phyloP scores from a whole-genome alignment of 2,113 vertebrate genomes.

The Pluvianellus socialis region DNA sequence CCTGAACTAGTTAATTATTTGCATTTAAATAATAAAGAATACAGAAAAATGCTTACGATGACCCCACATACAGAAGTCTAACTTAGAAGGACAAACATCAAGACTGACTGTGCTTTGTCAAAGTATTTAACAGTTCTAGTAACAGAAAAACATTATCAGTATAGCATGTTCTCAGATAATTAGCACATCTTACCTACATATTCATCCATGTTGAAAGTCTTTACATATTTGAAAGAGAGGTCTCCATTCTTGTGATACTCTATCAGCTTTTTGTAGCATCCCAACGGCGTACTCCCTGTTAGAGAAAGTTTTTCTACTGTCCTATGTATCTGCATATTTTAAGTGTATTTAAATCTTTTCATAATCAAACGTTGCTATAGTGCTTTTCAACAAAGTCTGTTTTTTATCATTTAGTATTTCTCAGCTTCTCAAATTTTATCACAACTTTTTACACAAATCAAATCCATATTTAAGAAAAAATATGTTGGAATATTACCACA shows the following conservation, averaged over 20 bases:
- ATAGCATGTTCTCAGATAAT: neutral
- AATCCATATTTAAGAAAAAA: neutral
- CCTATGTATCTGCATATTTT: neutral
- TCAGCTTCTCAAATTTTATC: neutral
- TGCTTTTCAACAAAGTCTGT: neutral
- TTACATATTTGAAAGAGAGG: conserved; percentile 84
- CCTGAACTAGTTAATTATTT: neutral
- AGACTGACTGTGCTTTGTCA: neutral
- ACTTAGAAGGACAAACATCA: neutral
- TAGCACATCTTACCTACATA: conserved; percentile 79
- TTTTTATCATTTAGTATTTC: neutral
- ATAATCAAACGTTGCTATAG: neutral
- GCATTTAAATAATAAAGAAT: neutral
- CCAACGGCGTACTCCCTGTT: conserved; percentile 82
- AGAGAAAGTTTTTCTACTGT: conserved; percentile 53
- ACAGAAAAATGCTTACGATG: neutral
- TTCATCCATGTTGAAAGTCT: conserved; percentile 88
- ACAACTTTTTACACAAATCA: neutral
- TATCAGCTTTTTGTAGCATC: conserved; percentile 84
- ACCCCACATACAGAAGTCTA: neutral
- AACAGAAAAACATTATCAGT: neutral
- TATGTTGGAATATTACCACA: neutral
- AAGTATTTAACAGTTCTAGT: neutral
- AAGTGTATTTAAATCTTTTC: neutral
- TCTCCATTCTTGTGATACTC: conserved; percentile 84